Evolutionary conservation across 2,797 vertebrate species (phyloP), one percentile per base, ranked within the genome.

Genomic region (Potorous gilbertii): DNA sequence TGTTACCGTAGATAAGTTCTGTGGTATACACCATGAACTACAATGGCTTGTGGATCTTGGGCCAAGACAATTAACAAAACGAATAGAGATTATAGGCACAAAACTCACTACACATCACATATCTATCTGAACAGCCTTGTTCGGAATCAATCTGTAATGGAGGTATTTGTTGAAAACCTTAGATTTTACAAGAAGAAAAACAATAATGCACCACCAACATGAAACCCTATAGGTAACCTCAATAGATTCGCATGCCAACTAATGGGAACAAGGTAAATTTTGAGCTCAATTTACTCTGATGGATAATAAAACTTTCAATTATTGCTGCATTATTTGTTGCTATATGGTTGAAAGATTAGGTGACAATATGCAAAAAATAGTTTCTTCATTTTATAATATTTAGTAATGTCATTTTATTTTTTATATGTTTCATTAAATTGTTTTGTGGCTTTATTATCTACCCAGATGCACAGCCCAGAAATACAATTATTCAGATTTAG

Each of bases 401-500:
- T 99, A 99, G 98, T 98, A 99, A 98, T 98, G 98, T 98, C 98
- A 98, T 99, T 98, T 98, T 98, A 98, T 98, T 99, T 98, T 99
- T 98, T 99, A 98, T 98, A 98, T 98, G 98, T 99, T 99, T 99
- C 98, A 99, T 98, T 98, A 99, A 99, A 98, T 99, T 99, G 98
- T 98, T 99, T 99, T 98, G 98, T 99, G 98, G 98, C 98, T 99
- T 99, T 99, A 99, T 99, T 98, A 99, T 99, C 98, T 99, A 98
- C 98, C 98, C 98, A 99, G 98, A 99, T 99, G 98, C 98, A 99
- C 98, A 98, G 98, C 98, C 98, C 98, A 98, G 98, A 99, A 98
- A 99, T 98, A 99, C 98, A 99, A 99, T 99, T 99, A 99, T 99
- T 99, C 98, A 99, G 98, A 98, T 99, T 99, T 99, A 98, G 98